Evolutionary conservation across 2,888 invertebrate genomes (phyloP).

Genomic region (Diaperis boleti): DNA sequence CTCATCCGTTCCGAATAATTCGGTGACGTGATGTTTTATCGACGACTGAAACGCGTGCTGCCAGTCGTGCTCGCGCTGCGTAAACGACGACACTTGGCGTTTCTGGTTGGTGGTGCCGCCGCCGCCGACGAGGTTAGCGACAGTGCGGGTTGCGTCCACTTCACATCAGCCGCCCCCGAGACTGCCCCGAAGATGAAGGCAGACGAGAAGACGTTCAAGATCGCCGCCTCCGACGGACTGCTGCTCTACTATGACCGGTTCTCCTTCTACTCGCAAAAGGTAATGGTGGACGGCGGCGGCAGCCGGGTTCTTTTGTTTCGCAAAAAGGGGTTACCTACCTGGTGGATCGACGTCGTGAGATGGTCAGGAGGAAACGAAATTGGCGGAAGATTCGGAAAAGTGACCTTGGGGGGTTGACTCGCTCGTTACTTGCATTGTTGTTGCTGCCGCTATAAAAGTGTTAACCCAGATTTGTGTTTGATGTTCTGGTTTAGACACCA

Average conservation of each 20-base stretch:
- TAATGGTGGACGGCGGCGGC: conserved; percentile 60
- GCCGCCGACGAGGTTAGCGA: conserved; percentile 21
- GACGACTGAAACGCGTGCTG: conserved; percentile 35
- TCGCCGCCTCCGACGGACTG: conserved; percentile 62
- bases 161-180: conserved; percentile 5
- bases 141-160: conserved; percentile 24
- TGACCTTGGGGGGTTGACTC: background rate
- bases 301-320: background rate
- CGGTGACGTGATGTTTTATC: conserved; percentile 34
- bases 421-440: too few relatives aligned
- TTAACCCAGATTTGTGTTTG: too few relatives aligned
- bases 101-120: conserved; percentile 31
- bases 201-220: conserved; percentile 9
- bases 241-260: conserved; percentile 78
- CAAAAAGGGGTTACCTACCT: background rate
- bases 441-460: too few relatives aligned
- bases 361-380: conserved; percentile 1
- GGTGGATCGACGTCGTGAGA: background rate
- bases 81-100: conserved; percentile 45
- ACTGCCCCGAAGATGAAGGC: conserved; percentile 3
- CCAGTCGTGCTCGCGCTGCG: conserved; percentile 46
- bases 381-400: background rate
- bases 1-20: conserved; percentile 1
- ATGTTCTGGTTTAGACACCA: too few relatives aligned
- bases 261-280: conserved; percentile 83